Evolutionary conservation across 2,888 invertebrate species (phyloP), one percentile per base, ranked within the genome.

Genomic region (Phragmatobia fuliginosa): DNA sequence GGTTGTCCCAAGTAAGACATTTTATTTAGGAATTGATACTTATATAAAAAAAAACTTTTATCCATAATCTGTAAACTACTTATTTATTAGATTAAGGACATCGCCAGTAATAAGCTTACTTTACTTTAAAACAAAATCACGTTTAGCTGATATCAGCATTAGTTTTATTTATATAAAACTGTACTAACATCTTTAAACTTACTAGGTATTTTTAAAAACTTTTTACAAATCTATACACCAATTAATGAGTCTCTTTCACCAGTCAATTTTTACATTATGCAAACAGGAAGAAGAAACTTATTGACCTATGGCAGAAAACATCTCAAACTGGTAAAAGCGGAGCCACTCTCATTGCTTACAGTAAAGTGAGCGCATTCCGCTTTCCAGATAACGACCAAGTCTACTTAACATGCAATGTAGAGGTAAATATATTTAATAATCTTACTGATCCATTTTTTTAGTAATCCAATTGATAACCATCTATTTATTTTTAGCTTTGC

Each of bases 381-480:
- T 97, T 97, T 85, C 97, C 97, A 0, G 97, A 97, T 75, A 96
- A 96, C 32, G 96, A 96, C 75, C 96, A 97, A 90, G 97, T 97
- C 0, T 97, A 96, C 81, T 89, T 97, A 2, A 97, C 97, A 21
- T 97, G 97, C 88, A 97, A 97, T 82, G 96, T 97, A 75, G 97
- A 97, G 95, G 96, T 97, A 91, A 90, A 33, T 62, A 32, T 31
- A 56, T 21, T 14, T n/a, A 21, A n/a, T 25, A 28, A 6, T 14
- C 14, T 28, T 7, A 14, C 18, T 33, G 7, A 33, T 28, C 36
- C 1, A 21, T 10, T 21, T 36, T 41, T 5, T 28, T 5, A 8
- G 41, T 32, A 16, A 32, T n/a, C 16, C 41, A 7, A 60, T 25
- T 61, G 3, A 49, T 62, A 8, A 49, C n/a, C 8, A 16, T 18